Evolutionary conservation across 2,797 vertebrate species (phyloP).

Genomic region (Microctenopoma stevenorrisi): DNA sequence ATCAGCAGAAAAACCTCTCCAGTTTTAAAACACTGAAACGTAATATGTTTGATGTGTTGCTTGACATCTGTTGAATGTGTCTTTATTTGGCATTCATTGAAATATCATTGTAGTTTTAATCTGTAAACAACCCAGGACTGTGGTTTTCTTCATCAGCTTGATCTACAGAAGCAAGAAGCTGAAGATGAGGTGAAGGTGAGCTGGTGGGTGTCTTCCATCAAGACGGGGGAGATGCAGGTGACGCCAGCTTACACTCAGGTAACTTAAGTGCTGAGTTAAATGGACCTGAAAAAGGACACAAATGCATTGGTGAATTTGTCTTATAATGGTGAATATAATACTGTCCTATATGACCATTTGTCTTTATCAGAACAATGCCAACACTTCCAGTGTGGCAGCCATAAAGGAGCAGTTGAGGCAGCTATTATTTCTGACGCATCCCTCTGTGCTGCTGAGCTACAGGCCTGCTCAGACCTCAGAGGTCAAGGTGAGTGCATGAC

Average conservation of each 20-base stretch:
- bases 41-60: background rate
- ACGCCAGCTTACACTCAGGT: conserved; percentile 83
- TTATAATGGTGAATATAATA: background rate
- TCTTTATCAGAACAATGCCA: conserved; percentile 62
- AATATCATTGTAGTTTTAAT: background rate
- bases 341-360: background rate
- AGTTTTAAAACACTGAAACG: background rate
- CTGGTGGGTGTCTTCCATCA: conserved; percentile 84
- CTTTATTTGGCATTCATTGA: background rate
- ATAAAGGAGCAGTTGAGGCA: conserved; percentile 83
- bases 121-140: too few species aligned
- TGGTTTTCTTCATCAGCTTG: conserved; percentile 80
- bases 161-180: conserved; percentile 86
- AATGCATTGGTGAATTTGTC: background rate
- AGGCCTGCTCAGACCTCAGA: conserved; percentile 82
- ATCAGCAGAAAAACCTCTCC: background rate
- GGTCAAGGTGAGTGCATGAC: conserved; percentile 81
- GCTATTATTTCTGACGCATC: conserved; percentile 83
- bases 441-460: conserved; percentile 88
- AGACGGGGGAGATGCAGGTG: conserved; percentile 82
- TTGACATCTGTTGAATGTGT: background rate
- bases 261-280: conserved; percentile 10
- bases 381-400: conserved; percentile 44
- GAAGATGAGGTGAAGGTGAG: conserved; percentile 84
- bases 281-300: background rate